A percentile compares a stretch with the other conserved stretches of the same genome.
Evolutionary conservation across 1,140 invertebrate genomes (phyloP).

Genomic region (Platorchestia sp.): DNA sequence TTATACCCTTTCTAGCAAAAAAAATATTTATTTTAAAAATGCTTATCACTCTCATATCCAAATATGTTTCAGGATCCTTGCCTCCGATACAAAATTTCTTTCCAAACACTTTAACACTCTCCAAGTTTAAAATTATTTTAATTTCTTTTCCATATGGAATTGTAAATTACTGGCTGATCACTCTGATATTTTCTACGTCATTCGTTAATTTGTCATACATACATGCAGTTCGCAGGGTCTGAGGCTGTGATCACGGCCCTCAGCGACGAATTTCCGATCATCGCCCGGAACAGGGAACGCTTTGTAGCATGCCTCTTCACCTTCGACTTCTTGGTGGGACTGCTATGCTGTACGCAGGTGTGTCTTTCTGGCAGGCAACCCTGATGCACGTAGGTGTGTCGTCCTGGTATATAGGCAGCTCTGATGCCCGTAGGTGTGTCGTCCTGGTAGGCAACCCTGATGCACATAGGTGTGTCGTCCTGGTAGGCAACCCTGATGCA

Average conservation of each 20-base stretch:
- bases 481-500: background rate
- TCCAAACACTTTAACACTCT: too few relatives aligned
- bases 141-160: background rate
- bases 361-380: background rate
- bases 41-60: too few relatives aligned
- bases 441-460: too few relatives aligned
- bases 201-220: background rate
- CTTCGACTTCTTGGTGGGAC: constrained; percentile 92
- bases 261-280: constrained; percentile 94
- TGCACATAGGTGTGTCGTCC: background rate
- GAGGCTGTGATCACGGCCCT: constrained; percentile 98
- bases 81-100: too few relatives aligned
- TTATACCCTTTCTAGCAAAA: too few relatives aligned
- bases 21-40: too few relatives aligned
- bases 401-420: background rate
- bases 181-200: background rate
- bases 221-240: constrained; percentile 93
- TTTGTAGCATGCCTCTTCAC: constrained; percentile 90
- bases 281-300: constrained; percentile 90
- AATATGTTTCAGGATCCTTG: too few relatives aligned
- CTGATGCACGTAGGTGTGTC: background rate
- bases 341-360: constrained; percentile 92
- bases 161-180: too few relatives aligned
- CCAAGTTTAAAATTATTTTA: too few relatives aligned
- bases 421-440: too few relatives aligned